phyloP scores from a whole-genome alignment of 2,113 vertebrate genomes.

The Turnix velox region DNA sequence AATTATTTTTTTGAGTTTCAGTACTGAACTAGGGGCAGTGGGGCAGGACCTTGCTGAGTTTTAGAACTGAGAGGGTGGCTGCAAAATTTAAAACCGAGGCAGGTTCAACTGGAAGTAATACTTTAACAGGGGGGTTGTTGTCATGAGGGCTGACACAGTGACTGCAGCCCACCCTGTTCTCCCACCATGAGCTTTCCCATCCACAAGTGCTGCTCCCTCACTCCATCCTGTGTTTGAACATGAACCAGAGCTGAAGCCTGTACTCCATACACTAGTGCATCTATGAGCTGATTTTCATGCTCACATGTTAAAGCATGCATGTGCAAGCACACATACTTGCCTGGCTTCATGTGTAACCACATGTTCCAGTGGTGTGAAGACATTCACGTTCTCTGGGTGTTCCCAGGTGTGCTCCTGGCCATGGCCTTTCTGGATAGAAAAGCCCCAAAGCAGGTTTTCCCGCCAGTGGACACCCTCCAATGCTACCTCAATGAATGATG shows the following conservation, averaged over 20 bases:
- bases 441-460: neutral
- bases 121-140: neutral
- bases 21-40: fast-evolving
- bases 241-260: fast-evolving
- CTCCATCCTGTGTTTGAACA: fast-evolving
- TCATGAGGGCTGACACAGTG: fast-evolving
- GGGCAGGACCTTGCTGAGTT: neutral
- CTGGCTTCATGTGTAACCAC: neutral
- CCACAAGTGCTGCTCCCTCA: neutral
- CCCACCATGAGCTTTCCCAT: neutral
- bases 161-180: neutral
- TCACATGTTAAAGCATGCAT: fast-evolving
- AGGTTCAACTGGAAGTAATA: fast-evolving
- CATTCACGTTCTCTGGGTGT: fast-evolving
- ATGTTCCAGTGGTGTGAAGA: fast-evolving
- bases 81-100: no score
- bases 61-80: neutral
- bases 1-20: neutral
- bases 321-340: neutral
- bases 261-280: fast-evolving
- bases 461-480: fast-evolving
- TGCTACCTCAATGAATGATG: fast-evolving
- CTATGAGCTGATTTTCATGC: neutral
- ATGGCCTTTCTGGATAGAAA: fast-evolving
- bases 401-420: neutral